phyloP scores from a whole-genome alignment of 2,797 vertebrate species.

The Capromys pilorides region DNA sequence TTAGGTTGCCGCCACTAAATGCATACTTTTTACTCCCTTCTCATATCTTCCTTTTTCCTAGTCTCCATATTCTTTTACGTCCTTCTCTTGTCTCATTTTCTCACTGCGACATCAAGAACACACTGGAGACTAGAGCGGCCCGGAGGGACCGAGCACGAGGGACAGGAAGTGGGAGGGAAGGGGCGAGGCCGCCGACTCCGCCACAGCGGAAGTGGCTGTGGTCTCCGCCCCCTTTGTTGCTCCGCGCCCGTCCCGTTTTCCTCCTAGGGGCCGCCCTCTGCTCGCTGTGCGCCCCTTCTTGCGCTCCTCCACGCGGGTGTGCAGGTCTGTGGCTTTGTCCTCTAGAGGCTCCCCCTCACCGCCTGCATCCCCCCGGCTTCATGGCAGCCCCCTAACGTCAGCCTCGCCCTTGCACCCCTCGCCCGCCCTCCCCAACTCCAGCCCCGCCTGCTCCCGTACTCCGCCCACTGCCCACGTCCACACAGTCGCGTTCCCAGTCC shows the following conservation, averaged over 20 bases:
- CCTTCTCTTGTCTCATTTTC: conserved; percentile 41
- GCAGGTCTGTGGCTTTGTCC: background rate
- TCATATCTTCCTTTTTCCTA: background rate
- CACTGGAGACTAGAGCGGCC: background rate
- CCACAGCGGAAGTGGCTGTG: background rate
- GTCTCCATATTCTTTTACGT: background rate
- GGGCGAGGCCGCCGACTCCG: background rate
- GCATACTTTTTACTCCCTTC: background rate
- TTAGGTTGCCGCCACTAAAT: background rate
- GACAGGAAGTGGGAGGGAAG: background rate
- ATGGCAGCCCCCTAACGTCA: background rate
- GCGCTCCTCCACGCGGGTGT: background rate
- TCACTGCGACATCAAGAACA: background rate
- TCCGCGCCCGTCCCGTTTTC: background rate
- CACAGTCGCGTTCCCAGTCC: background rate
- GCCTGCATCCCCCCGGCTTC: background rate
- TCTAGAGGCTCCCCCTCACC: background rate
- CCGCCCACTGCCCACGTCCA: background rate
- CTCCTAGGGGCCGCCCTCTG: background rate
- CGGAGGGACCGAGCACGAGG: background rate
- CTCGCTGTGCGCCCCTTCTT: too few relatives aligned
- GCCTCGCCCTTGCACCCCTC: background rate
- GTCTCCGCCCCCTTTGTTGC: background rate
- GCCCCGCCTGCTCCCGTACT: background rate
- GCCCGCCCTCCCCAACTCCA: too few relatives aligned